Evolutionary conservation across 2,113 vertebrate genomes (phyloP).

Genomic region (Ursus arctos): DNA sequence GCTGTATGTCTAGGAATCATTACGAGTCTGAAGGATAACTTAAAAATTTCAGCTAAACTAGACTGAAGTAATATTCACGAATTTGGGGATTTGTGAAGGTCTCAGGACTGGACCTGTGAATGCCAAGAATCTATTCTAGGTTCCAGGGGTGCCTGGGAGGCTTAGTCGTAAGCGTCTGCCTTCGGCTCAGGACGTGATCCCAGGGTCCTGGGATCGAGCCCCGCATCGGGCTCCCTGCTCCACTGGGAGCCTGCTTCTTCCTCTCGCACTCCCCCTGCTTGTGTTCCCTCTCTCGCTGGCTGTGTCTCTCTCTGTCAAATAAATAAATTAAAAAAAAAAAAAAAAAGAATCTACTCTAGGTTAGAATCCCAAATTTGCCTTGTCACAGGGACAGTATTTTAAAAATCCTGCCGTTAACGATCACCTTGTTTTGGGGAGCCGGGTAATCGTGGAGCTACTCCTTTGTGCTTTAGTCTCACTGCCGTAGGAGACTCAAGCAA

Average conservation of each 20-base stretch:
- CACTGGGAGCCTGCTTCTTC: too few species aligned
- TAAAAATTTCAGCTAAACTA: neutral
- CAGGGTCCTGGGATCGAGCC: too few species aligned
- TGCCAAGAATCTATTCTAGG: neutral
- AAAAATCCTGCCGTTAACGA: neutral
- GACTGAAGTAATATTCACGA: neutral
- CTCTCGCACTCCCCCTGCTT: too few species aligned
- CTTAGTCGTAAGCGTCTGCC: too few species aligned
- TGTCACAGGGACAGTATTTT: neutral
- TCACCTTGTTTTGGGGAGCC: neutral
- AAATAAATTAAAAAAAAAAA: too few species aligned
- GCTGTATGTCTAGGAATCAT: neutral
- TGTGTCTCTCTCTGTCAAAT: too few species aligned
- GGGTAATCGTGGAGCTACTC: neutral
- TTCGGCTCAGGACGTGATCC: too few species aligned
- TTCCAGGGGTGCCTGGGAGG: neutral
- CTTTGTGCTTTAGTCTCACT: neutral
- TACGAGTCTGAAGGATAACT: neutral
- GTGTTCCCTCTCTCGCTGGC: too few species aligned
- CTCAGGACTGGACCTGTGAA: neutral
- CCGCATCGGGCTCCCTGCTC: too few species aligned
- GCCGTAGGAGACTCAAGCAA: neutral
- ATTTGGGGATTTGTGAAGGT: neutral
- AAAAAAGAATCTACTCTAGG: neutral
- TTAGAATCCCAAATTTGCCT: neutral